A percentile compares a stretch with the other conserved stretches of the same genome.
Conservation (phyloP, 2,113 vertebrate species). For the Pteruthius melanotis region DNA sequence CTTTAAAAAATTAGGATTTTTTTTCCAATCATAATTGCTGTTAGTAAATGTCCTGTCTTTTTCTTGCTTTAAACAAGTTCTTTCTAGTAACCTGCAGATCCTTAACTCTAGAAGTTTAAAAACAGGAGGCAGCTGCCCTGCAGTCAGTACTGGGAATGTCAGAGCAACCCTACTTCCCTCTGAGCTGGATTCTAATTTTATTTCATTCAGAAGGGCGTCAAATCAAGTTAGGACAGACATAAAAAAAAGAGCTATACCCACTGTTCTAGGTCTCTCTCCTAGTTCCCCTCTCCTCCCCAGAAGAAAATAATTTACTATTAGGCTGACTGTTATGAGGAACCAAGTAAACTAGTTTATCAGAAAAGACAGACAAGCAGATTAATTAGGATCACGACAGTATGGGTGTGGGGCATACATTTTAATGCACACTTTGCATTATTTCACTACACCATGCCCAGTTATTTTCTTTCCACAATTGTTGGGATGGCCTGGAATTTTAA, state of each 20-base stretch:
- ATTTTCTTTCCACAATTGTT: not conserved
- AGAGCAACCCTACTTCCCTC: not conserved
- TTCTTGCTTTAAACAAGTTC: not conserved
- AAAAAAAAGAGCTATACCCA: not conserved
- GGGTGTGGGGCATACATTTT: not conserved
- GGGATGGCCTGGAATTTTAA: not conserved
- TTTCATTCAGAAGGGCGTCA: not conserved
- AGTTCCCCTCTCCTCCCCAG: not conserved
- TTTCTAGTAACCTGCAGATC: not conserved
- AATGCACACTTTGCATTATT: not conserved
- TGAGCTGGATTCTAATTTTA: not conserved
- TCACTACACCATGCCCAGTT: not conserved
- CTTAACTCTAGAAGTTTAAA: not conserved
- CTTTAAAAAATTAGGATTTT: fast-evolving
- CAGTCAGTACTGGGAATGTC: not conserved
- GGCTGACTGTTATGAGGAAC: not conserved
- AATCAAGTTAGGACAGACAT: not conserved
- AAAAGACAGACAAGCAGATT: not conserved
- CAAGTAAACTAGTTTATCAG: not conserved
- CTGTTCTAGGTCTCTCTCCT: not conserved
- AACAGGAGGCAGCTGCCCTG: not conserved
- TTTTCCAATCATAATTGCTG: not conserved
- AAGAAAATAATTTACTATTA: not conserved
- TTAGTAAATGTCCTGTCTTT: not conserved
- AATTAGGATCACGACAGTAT: not conserved